Evolutionary conservation across 23 tunicate genomes (phyloP), one percentile per base, ranked within the genome.

Genomic region (Aplidium turbinatum): DNA sequence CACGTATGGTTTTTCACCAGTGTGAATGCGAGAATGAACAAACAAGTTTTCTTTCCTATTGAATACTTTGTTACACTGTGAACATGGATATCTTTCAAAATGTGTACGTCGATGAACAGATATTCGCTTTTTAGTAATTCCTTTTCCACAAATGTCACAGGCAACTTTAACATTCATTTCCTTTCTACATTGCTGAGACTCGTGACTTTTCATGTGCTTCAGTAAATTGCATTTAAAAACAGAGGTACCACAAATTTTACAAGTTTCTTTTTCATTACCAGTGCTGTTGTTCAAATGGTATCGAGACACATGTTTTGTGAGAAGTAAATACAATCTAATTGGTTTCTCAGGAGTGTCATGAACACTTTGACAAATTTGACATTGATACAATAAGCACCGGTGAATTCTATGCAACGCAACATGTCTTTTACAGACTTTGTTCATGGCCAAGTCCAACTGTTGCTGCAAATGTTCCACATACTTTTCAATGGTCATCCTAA

Each of bases 1-100:
- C 34, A 81, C 77, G 31, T 46, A 81, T 9, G 78, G 87, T 40
- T 81, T 81, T 40, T 71, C 87, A 33, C 87, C 87, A 61, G 78
- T 81, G 73, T 81, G 87, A 19, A 81, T 81, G n/a, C 87, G 63
- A 35, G 38, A 28, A 54, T 81, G 87, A 0, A 81, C 87, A 4
- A 35, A 35, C 4, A 81, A 58, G 35, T 81, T 81, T 33, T 72
- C 78, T 60, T 72, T 72, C 4, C 87, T 34, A 36, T 72, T 81
- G 35, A 81, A 81, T 22, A 71, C 73, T 60, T 72, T 81, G 24
- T 34, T n/a, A 73, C 87, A 81, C 26, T 72, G 58, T 23, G 69
- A 72, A 47, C 87, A 81, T 2, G 87, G 79, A 45, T 20, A 81
- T 23, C 51, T 60, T 16, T 60, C 79, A 46, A 39, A 72, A 52